Base-by-base conservation (phyloP, 2,113 vertebrate species). In the Neopipo cinnamomea region DNA sequence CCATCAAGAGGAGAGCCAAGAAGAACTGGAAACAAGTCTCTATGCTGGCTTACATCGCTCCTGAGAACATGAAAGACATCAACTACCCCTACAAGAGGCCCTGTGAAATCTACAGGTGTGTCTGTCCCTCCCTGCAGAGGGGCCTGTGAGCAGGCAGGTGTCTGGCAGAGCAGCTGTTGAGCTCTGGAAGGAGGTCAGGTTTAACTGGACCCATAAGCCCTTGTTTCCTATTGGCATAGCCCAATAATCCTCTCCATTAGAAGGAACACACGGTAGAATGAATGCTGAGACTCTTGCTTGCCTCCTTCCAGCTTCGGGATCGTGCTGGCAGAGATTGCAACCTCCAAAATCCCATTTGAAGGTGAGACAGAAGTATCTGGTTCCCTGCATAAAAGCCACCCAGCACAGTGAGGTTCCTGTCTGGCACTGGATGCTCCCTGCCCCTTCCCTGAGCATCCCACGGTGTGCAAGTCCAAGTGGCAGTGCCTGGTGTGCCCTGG, bases 61-160 rank as follows among this genome's bases (percentile, higher is more conserved):
- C 99, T 1, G 97, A 99, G 97, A 97, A 72, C 56, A 92, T 99
- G 86, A 16, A 74, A 39, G 59, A 93, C 41, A n/a, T 98, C 82
- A 96, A 79, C 92, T 17, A 90, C n/a, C 19, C 15, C 20, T 99
- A 98, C 85, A 96, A 97, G 94, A 97, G 96, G 66, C 85, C 97
- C 74, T 98, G 97, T 92, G 99, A 99, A 96, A 98, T 99, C 50
- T 99, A 99, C 98, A 99, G 99, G 99, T 99, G 55, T 55, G 96
- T 77, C 52, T 37, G 50, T 18, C 76, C 56, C 37, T 78, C 80
- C 66, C 8, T 2, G 74, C 14, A 46, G 58, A 6, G 75, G 41
- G 30, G 58, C 8, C 56, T 9, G 0, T 17, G 37, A 62, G 44
- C 37, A 28, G 65, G 37, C 67, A 84, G 65, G 18, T 46, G 50